A percentile compares a stretch with the other conserved stretches of the same genome.
Evolutionary conservation across 2,113 vertebrate species (phyloP).

Genomic region (Ploceus nigricollis): DNA sequence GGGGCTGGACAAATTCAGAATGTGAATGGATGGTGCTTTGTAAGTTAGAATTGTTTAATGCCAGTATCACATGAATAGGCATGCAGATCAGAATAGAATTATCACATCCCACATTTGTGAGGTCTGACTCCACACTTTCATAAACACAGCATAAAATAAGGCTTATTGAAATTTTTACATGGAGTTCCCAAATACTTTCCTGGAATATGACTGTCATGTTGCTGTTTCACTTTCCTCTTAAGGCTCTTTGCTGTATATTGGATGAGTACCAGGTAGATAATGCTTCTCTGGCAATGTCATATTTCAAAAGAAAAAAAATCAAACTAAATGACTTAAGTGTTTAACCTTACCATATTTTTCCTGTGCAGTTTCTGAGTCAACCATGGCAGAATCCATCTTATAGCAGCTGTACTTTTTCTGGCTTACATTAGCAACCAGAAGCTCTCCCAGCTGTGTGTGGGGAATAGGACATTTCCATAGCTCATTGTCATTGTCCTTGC

Average conservation of each 20-base stretch:
- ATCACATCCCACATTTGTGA: neutral
- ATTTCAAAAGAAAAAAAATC: neutral
- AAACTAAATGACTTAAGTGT: neutral
- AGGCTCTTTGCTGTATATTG: neutral
- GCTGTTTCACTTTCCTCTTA: neutral
- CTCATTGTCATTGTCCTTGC: neutral
- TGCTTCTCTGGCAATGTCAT: neutral
- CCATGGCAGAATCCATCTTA: neutral
- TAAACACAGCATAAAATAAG: neutral
- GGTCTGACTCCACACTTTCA: neutral
- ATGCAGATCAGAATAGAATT: neutral
- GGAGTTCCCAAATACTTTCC: neutral
- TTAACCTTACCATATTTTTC: neutral
- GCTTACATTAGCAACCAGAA: neutral
- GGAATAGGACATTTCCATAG: neutral
- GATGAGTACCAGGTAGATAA: neutral
- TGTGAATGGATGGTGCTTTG: neutral
- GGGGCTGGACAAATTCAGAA: neutral
- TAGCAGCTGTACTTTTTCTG: neutral
- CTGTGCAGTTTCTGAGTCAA: neutral
- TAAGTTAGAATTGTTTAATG: neutral
- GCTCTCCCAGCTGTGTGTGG: rapidly evolving
- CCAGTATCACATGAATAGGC: neutral
- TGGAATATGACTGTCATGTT: neutral
- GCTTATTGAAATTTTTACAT: neutral